Percentiles rank a stretch among this genome's conserved stretches.
phyloP scores from a whole-genome alignment of 2,113 vertebrate genomes.

The Bagarius yarrelli region DNA sequence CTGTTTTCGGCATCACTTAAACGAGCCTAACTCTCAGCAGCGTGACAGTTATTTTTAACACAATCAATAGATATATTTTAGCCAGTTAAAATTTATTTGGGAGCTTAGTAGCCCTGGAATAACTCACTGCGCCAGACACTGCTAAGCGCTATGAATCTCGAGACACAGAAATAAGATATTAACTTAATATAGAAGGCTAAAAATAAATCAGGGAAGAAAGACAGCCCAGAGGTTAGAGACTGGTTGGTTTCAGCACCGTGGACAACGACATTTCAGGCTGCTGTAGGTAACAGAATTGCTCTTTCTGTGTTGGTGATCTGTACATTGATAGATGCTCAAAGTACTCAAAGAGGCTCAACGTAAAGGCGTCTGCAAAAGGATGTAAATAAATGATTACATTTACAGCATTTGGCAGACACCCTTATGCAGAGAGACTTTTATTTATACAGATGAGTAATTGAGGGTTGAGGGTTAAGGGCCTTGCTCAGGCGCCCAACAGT shows the following conservation, averaged over 20 bases:
- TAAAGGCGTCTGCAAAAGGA: no score
- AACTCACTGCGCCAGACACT: background rate
- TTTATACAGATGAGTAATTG: no score
- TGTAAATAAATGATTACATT: no score
- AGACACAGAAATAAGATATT: background rate
- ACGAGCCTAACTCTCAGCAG: background rate
- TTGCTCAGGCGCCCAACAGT: no score
- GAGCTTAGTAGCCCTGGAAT: background rate
- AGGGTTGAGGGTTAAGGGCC: no score
- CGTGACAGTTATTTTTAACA: constrained; percentile 26
- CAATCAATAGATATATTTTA: constrained; percentile 39
- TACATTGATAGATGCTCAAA: no score
- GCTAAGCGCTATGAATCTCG: background rate
- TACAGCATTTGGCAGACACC: no score
- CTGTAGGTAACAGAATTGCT: no score
- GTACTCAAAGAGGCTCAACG: no score
- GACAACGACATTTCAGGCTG: constrained; percentile 21
- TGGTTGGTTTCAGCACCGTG: constrained; percentile 32
- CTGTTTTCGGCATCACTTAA: constrained; percentile 45
- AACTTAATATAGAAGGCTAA: background rate
- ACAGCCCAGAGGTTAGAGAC: background rate
- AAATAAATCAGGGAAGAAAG: background rate
- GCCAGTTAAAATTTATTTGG: constrained; percentile 1
- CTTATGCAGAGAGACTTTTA: no score
- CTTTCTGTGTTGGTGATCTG: no score